Evolutionary conservation across 2,113 vertebrate species (phyloP), one percentile per base, ranked within the genome.

Genomic region (Diadophis punctatus): DNA sequence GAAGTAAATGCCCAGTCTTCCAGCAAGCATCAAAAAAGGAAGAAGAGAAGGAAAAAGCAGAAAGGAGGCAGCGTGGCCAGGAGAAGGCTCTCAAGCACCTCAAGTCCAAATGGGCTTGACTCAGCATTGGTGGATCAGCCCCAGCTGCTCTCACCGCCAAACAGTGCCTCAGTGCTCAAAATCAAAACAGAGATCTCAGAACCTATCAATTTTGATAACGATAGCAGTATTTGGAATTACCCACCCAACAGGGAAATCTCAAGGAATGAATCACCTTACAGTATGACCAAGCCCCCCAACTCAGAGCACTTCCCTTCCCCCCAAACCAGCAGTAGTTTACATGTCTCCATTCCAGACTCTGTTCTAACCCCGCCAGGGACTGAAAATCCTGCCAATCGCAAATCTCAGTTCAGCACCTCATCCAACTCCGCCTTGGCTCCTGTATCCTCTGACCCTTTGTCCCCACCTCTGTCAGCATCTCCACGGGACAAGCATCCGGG

Each of bases 171-270:
- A 18, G 99, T 99, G 96, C 98, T 99, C 94, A 99, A 99, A 97
- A 99, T 99, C 98, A 99, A 99, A 98, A 99, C 99, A 11, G 99
- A 99, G 97, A 99, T 99, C 97, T 97, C 98, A 10, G 99, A 99
- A 94, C 99, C 99, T 94, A 99, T 99, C 97, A 99, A 99, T 98
- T 99, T 99, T 93, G 99, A 99, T 98, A 99, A 99, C 2, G 99
- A 99, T 98, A 99, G 99, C 98, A 99, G 99, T 98, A 99, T 99
- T 98, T 99, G 99, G 99, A 99, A 99, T 98, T 99, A 98, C 96
- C 99, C 99, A 3, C 99, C 99, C 95, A 99, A 99, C 98, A 95
- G 99, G 88, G 99, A 99, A 98, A 99, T 99, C 95, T 99, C 99
- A 97, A 98, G 99, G 93, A 99, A 99, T 56, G 99, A 99, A 97